Conservation (phyloP, 1,140 invertebrate genomes). For the Drosophila fuyamai region DNA sequence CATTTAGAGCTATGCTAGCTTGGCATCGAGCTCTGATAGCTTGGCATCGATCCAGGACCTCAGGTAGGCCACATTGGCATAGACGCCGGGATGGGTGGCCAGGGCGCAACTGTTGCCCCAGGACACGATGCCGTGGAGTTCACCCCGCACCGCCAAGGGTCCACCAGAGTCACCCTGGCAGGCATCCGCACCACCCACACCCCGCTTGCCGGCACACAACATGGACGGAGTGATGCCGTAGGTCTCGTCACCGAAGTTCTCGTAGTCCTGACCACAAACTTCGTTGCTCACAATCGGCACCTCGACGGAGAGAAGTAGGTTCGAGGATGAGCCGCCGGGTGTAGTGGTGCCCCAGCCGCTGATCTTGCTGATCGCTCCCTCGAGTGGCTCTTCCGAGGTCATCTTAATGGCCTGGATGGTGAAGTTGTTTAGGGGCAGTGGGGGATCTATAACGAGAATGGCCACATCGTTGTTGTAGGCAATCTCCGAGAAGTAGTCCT, state of each 20-base stretch:
- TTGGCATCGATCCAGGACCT: conserved; percentile 79
- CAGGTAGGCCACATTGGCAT: conserved; percentile 87
- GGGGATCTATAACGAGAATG: conserved; percentile 53
- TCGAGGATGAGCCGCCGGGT: conserved; percentile 45
- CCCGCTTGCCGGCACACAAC: conserved; percentile 86
- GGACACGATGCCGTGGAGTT: conserved; percentile 87
- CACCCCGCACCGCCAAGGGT: conserved; percentile 73
- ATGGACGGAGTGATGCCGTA: conserved; percentile 85
- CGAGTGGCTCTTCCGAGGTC: conserved; percentile 50
- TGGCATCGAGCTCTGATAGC: conserved; percentile 32
- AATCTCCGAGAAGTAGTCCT: conserved; percentile 57
- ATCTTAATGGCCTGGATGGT: conserved; percentile 64
- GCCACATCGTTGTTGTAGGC: conserved; percentile 74
- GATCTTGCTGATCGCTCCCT: conserved; percentile 64
- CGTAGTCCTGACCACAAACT: conserved; percentile 59
- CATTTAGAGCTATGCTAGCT: conserved; percentile 3
- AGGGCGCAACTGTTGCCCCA: conserved; percentile 89
- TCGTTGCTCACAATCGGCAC: conserved; percentile 68
- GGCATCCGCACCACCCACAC: conserved; percentile 85
- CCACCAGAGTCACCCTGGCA: conserved; percentile 86
- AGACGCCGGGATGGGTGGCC: conserved; percentile 88
- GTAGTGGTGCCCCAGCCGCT: conserved; percentile 84
- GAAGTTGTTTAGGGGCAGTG: conserved; percentile 74
- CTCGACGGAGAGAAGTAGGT: conserved; percentile 62
- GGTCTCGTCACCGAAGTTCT: background rate